Conservation (phyloP, 2,113 vertebrate species). For the Spheniscus mendiculus region DNA sequence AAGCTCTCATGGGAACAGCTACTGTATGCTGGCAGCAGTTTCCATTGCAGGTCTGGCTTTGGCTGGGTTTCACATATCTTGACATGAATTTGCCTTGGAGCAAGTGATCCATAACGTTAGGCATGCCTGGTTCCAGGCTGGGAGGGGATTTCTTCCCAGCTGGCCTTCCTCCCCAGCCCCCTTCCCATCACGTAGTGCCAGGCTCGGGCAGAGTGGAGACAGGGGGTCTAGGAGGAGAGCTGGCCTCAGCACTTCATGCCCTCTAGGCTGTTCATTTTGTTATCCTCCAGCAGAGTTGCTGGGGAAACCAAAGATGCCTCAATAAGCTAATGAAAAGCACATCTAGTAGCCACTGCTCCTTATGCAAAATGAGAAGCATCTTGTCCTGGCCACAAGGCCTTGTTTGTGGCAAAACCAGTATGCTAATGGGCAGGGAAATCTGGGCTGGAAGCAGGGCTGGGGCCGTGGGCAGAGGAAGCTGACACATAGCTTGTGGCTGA, state of each 20-base stretch:
- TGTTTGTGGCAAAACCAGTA: background rate
- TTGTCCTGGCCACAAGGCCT: background rate
- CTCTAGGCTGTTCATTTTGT: background rate
- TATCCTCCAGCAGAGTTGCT: background rate
- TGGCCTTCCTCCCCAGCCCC: background rate
- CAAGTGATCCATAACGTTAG: background rate
- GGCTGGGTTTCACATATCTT: background rate
- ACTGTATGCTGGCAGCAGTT: background rate
- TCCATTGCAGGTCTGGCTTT: background rate
- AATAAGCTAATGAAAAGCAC: background rate
- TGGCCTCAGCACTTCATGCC: background rate
- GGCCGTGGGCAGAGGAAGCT: background rate
- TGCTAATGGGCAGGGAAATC: background rate
- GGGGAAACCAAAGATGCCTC: background rate
- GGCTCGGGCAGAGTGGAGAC: background rate
- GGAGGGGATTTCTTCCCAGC: background rate
- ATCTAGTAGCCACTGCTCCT: background rate
- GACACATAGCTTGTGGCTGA: background rate
- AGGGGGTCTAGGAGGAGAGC: background rate
- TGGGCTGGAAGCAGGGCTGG: background rate
- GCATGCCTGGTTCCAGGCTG: slow-evolving; percentile 8
- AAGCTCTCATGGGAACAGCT: background rate
- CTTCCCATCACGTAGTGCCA: background rate
- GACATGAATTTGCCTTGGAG: slow-evolving; percentile 28
- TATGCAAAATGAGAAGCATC: background rate